phyloP scores from a whole-genome alignment of 2,113 vertebrate genomes.

The Sus scrofa region T2T-Sscrofa CM000826.6:134504501-134505000 shows the following conservation, averaged over 20 bases:
- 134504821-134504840: constrained; percentile 19
- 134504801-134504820: constrained; percentile 42
- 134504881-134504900: constrained; percentile 40
- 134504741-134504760: constrained; percentile 2
- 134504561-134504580: constrained; percentile 65
- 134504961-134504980: neutral
- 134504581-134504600: constrained; percentile 49
- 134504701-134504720: constrained; percentile 21
- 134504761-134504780: neutral
- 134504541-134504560: constrained; percentile 69
- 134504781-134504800: neutral
- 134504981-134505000: neutral
- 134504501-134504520: constrained; percentile 56
- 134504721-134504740: neutral
- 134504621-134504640: constrained; percentile 37
- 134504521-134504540: constrained; percentile 46
- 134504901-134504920: constrained; percentile 17
- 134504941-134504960: neutral
- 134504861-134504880: constrained; percentile 12
- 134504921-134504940: neutral
- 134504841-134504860: neutral
- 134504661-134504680: constrained; percentile 30
- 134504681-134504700: constrained; percentile 55
- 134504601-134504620: constrained; percentile 31
- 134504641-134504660: constrained; percentile 59